Evolutionary conservation across 2,888 invertebrate genomes (phyloP), one percentile per base, ranked within the genome.

Genomic region (Cephus nigrinus): DNA sequence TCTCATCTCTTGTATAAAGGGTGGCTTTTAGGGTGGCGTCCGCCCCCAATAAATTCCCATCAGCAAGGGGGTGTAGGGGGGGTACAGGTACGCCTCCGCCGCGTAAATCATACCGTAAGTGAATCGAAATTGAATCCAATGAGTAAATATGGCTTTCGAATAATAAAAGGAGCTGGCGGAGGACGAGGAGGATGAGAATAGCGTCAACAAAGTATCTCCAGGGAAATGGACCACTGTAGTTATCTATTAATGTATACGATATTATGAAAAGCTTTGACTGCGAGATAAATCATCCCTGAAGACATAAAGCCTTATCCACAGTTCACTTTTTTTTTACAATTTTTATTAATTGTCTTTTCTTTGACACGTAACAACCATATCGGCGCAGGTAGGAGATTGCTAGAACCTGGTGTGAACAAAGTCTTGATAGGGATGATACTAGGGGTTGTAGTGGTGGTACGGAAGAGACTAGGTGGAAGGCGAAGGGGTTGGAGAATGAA

Each of bases 111-210:
- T 88, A 84, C 79, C 82, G 80, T 90, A 90, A 90, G 88, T 90
- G 89, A 90, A 89, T 86, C 87, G 81, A 88, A 90, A 90, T 90
- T 90, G 90, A 90, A 90, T 90, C 83, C 87, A 88, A 90, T 88
- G 90, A 91, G 90, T 91, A 91, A 91, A 90, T 91, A 91, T 90
- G 89, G 86, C 88, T 82, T 85, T 82, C 84, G 85, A 87, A 71
- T 71, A 71, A 71, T 71, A 71, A 71, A 71, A 71, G 71, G 1
- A 71, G 4, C 71, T 23, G 32, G 71, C 23, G 71, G 71, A 71
- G 71, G 33, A 32, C 1, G 69, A 69, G 30, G 69, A 30, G 30
- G 12, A 33, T 33, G 71, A 32, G 71, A 15, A 55, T 55, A 55
- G 55, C 55, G 55, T 55, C 55, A 55, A 55, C 55, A 55, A 55